A percentile compares a stretch with the other conserved stretches of the same genome.
phyloP scores from a whole-genome alignment of 2,113 vertebrate species.

The Mugil cephalus region DNA sequence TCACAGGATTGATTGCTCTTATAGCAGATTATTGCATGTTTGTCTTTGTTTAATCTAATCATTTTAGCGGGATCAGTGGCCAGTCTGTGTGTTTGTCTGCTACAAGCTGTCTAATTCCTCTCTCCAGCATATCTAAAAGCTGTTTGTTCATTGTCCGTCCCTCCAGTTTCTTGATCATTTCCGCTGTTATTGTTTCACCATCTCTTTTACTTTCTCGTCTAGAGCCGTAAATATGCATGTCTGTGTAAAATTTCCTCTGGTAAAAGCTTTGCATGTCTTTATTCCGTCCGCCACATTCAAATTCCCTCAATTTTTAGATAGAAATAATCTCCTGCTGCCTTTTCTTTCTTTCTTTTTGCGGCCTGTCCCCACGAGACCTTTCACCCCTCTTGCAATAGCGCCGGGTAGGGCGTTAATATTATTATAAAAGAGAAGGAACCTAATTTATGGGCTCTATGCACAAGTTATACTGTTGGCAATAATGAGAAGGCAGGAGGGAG shows the following conservation, averaged over 20 bases:
- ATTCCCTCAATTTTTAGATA: neutral
- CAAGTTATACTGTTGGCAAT: conserved; percentile 45
- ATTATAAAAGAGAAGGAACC: conserved; percentile 42
- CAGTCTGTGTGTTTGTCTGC: conserved; percentile 78
- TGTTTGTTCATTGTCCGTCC: conserved; percentile 57
- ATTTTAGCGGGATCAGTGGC: conserved; percentile 79
- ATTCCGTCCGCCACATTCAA: neutral
- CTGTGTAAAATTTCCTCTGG: conserved; percentile 14
- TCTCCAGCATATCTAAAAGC: conserved; percentile 63
- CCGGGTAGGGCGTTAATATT: conserved; percentile 18
- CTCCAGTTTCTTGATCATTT: conserved; percentile 39
- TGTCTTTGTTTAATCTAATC: conserved; percentile 83
- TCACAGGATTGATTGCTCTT: conserved; percentile 78
- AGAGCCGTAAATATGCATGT: conserved; percentile 38
- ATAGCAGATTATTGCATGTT: conserved; percentile 79
- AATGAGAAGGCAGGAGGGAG: conserved; percentile 52
- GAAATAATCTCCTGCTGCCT: neutral
- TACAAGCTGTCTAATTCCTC: conserved; percentile 79
- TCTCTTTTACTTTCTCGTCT: conserved; percentile 37
- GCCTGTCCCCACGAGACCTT: conserved; percentile 7
- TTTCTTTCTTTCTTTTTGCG: neutral
- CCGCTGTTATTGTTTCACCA: conserved; percentile 55
- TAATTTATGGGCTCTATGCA: conserved; percentile 51
- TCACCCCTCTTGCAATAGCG: conserved; percentile 27
- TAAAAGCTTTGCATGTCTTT: conserved; percentile 3